These are phyloP conservation scores for Theretra japonica DNA, from an alignment of 2,888 invertebrate species.

Conservation along the genomic window DNA sequence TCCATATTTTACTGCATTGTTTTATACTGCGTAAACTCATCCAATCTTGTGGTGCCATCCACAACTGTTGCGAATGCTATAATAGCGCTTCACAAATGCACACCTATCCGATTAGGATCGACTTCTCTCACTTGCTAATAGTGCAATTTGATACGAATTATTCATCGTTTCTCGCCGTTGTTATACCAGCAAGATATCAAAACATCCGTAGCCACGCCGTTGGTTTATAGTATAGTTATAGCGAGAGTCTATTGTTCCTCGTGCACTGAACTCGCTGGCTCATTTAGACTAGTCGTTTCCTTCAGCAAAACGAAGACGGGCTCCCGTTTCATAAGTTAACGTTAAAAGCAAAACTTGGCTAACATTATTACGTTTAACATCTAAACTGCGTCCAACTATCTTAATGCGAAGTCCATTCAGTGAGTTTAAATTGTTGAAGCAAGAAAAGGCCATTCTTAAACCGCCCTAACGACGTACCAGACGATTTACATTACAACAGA, in stretches of 20 bases:
- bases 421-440: background rate
- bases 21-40: no score
- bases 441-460: slow-evolving; percentile 1
- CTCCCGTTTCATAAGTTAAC: background rate
- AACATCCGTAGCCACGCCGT: background rate
- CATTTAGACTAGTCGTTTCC: background rate
- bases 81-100: no score
- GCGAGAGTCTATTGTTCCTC: background rate
- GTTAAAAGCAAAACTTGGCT: background rate
- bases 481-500: slow-evolving; percentile 1
- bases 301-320: background rate
- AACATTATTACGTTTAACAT: slow-evolving; percentile 4
- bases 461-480: background rate
- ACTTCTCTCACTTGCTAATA: no score
- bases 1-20: no score
- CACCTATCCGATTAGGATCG: no score
- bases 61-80: no score
- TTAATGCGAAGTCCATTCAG: background rate
- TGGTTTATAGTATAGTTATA: background rate
- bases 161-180: no score
- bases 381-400: background rate
- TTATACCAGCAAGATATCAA: background rate
- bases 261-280: background rate
- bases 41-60: no score
- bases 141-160: no score